Evolutionary conservation across 2,113 vertebrate species (phyloP), one percentile per base, ranked within the genome.

Genomic region (Polypterus senegalus): DNA sequence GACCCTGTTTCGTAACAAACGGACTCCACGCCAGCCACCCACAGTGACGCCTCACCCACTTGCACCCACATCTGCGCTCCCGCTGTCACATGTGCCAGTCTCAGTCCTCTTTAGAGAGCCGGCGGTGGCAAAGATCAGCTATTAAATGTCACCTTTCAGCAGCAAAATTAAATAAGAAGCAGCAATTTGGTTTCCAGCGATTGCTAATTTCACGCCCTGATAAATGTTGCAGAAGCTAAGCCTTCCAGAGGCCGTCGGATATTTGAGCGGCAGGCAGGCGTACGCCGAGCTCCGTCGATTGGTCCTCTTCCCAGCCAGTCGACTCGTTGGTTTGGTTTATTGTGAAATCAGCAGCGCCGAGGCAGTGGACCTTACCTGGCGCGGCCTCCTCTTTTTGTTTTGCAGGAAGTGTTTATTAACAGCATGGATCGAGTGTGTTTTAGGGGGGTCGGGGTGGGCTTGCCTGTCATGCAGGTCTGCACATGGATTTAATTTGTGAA

Each of bases 151-250:
- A 77, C 76, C 73, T 76, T 73, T 77, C 72, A 74, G 76, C 76
- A 77, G 72, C 73, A 73, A 74, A 65, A 69, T 77, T 77, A 75
- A 77, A 77, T 77, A 77, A 75, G 76, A 74, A 66, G 73, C 72
- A 75, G 76, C 76, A 77, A 76, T 77, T 76, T 76, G 71, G 66
- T 70, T 76, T 67, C 76, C 74, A 76, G 73, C 73, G 73, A 77
- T 75, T 76, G 76, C 76, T 77, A 77, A 77, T 77, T 77, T 77
- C 76, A 77, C 76, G 73, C 76, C 76, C 70, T 77, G 76, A 77
- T 77, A 77, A 75, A 74, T 77, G 73, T 74, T 74, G 73, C 73
- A 74, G 69, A 60, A 77, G 71, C 70, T 65, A 72, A 72, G 71
- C 70, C 71, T 72, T 74, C 72, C 67, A 69, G 63, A 67, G 62